Conservation (phyloP, 2,113 vertebrate genomes). For the Halcyon senegalensis region DNA sequence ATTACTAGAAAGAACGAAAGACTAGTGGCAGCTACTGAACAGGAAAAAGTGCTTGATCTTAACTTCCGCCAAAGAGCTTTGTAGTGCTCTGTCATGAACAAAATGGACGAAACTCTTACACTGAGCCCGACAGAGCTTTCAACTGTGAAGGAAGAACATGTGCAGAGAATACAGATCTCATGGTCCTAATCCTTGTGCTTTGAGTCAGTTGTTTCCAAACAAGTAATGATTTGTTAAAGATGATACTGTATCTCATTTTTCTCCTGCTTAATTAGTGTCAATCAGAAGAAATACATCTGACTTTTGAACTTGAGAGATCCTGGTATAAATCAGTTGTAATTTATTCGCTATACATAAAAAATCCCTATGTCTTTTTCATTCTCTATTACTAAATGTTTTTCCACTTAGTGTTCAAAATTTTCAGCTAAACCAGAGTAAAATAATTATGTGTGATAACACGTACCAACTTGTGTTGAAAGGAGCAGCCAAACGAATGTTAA, state of each 20-base stretch:
- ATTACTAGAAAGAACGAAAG: not conserved
- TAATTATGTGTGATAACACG: not conserved
- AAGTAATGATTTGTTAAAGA: not conserved
- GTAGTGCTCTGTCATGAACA: not conserved
- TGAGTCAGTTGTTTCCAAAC: not conserved
- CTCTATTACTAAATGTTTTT: not conserved
- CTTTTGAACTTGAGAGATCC: not conserved
- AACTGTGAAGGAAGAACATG: not conserved
- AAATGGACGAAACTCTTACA: not conserved
- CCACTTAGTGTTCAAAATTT: not conserved
- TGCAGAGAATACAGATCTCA: not conserved
- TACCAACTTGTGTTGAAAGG: not conserved
- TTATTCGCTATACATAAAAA: not conserved
- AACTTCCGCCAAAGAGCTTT: not conserved
- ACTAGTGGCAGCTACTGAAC: not conserved
- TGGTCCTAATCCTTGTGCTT: not conserved
- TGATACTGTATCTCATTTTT: not conserved
- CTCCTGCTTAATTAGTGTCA: not conserved
- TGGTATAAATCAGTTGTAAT: not conserved
- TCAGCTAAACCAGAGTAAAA: not conserved
- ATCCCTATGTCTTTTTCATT: not conserved
- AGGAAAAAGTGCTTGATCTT: not conserved
- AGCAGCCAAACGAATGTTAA: not conserved
- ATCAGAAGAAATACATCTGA: not conserved
- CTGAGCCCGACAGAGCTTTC: not conserved